These are phyloP conservation scores for Leptinotarsa rubiginosa DNA, from an alignment of 2,888 invertebrate species.

Conservation along the genomic window DNA sequence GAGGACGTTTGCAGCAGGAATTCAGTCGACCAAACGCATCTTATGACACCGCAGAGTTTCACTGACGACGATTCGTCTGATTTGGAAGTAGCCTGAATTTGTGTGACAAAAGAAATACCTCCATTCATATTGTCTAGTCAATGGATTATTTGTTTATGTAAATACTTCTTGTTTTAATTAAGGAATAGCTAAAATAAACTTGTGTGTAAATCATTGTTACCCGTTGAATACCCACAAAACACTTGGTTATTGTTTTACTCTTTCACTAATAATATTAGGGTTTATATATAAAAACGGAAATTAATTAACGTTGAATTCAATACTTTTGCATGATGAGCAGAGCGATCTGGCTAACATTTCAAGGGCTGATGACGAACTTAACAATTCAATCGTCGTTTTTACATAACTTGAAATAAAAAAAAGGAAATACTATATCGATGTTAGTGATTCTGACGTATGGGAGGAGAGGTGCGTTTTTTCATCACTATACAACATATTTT, in stretches of 20 bases:
- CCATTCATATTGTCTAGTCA: conserved; percentile 21
- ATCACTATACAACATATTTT: no score
- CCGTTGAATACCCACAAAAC: background rate
- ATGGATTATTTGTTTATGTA: conserved; percentile 36
- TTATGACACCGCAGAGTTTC: conserved; percentile 63
- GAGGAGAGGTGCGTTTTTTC: no score
- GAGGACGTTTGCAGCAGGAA: conserved; percentile 69
- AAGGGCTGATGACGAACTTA: no score
- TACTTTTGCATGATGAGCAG: no score
- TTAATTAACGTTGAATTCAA: no score
- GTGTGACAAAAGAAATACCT: background rate
- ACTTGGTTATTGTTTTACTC: background rate
- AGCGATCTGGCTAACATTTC: no score
- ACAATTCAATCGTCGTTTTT: no score
- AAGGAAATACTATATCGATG: no score
- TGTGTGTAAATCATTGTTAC: conserved; percentile 19
- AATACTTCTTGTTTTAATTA: conserved; percentile 31
- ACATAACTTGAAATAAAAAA: no score
- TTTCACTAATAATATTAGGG: no score
- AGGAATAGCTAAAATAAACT: conserved; percentile 10
- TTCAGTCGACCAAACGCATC: conserved; percentile 43
- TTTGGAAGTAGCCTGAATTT: conserved; percentile 80
- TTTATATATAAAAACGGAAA: no score
- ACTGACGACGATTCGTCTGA: conserved; percentile 84
- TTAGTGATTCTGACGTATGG: no score